phyloP scores from a whole-genome alignment of 2,113 vertebrate genomes.

The Microcebus tavaratra region DNA sequence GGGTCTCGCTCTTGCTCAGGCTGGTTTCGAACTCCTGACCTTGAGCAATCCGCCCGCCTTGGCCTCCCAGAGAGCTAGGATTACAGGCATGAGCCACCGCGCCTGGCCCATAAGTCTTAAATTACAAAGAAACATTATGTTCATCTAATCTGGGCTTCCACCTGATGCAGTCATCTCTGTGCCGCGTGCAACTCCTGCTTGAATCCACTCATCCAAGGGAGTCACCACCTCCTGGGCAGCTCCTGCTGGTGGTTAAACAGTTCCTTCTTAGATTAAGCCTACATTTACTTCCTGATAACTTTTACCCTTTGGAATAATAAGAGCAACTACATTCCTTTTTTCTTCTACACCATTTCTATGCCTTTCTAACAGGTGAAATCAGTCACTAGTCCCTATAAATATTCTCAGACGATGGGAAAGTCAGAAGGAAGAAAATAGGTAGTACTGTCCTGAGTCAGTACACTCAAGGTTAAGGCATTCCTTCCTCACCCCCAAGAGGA shows the following conservation, averaged over 20 bases:
- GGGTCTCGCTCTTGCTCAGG: no score
- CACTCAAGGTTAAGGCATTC: not conserved
- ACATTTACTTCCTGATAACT: not conserved
- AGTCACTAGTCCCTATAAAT: not conserved
- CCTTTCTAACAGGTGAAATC: not conserved
- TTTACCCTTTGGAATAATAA: not conserved
- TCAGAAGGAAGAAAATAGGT: not conserved
- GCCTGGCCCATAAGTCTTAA: not conserved
- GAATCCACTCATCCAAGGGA: no score
- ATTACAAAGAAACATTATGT: fast-evolving
- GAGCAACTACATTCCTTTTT: not conserved
- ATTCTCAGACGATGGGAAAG: not conserved
- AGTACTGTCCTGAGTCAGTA: fast-evolving
- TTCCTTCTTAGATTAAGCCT: not conserved
- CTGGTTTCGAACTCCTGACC: no score
- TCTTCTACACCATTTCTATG: not conserved
- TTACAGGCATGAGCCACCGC: no score
- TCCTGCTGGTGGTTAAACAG: no score
- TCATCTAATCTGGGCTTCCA: no score
- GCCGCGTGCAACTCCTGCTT: fast-evolving
- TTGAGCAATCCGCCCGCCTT: no score
- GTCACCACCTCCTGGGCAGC: not conserved
- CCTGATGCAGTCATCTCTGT: fast-evolving
- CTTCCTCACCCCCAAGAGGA: not conserved
- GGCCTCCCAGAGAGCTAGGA: no score